These are phyloP conservation scores for Gadopsis bispinosus DNA, from an alignment of 2,797 vertebrate species.

Conservation along the genomic window DNA sequence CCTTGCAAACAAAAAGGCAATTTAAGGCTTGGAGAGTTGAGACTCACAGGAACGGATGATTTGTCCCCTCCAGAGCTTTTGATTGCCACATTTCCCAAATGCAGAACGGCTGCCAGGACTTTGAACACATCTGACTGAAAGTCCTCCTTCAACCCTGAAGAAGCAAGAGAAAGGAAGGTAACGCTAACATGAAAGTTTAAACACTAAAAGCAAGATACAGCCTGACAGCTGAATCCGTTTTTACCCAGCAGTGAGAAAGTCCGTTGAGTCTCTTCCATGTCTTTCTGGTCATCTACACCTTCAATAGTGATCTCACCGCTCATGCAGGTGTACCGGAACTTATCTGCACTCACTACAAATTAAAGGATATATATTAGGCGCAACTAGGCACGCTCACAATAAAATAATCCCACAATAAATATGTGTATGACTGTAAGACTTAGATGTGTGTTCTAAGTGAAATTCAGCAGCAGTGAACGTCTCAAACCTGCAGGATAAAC, in stretches of 20 bases:
- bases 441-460: neutral
- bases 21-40: neutral
- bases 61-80: constrained; percentile 85
- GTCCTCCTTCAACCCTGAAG: constrained; percentile 88
- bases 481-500: constrained; percentile 3
- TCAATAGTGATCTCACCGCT: constrained; percentile 89
- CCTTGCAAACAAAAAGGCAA: neutral
- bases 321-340: constrained; percentile 93
- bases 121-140: constrained; percentile 94
- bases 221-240: neutral
- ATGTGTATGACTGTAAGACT: neutral
- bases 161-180: constrained; percentile 10
- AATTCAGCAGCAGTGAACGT: constrained; percentile 10
- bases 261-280: constrained; percentile 91
- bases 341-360: constrained; percentile 88
- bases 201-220: neutral
- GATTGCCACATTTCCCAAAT: constrained; percentile 94
- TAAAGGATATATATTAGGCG: constrained; percentile 6
- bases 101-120: constrained; percentile 93
- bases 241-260: constrained; percentile 93
- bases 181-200: neutral
- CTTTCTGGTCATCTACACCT: constrained; percentile 90
- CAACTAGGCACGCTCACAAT: neutral
- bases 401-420: constrained; percentile 11
- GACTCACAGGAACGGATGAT: constrained; percentile 90